These are phyloP conservation scores for Drosophila pseudotakahashii DNA, from an alignment of 2,888 invertebrate genomes.

Conservation along the genomic window DNA sequence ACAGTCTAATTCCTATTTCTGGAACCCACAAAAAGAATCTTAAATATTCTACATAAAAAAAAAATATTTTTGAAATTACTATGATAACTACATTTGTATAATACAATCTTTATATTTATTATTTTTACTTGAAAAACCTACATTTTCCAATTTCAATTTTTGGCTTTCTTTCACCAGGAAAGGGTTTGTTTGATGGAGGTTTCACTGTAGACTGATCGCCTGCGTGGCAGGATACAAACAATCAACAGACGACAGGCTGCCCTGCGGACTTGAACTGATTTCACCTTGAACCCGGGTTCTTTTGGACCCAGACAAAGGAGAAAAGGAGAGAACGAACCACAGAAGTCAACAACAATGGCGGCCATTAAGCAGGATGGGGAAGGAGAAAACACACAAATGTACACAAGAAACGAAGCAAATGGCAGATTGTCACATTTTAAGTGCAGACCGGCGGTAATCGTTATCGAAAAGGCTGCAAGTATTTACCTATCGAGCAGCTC, in stretches of 20 bases:
- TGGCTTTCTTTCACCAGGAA: neutral
- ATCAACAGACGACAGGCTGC: slow-evolving; percentile 37
- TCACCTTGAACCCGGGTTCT: slow-evolving; percentile 58
- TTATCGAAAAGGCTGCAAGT: slow-evolving; percentile 27
- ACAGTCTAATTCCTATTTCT: neutral
- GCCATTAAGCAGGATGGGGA: slow-evolving; percentile 26
- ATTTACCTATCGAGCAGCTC: slow-evolving; percentile 29
- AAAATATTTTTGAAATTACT: too few relatives aligned
- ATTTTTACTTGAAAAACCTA: neutral
- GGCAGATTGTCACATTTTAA: slow-evolving; percentile 42
- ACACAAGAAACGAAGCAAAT: slow-evolving; percentile 31
- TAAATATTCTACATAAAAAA: too few relatives aligned
- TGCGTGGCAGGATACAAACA: slow-evolving; percentile 40
- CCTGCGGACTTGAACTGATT: slow-evolving; percentile 49
- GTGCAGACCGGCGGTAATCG: slow-evolving; percentile 26
- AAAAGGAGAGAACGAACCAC: slow-evolving; percentile 20
- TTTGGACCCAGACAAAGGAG: slow-evolving; percentile 51
- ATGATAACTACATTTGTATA: too few relatives aligned
- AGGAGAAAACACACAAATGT: slow-evolving; percentile 28
- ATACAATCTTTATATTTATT: too few relatives aligned
- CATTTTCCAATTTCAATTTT: neutral
- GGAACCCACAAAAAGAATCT: neutral
- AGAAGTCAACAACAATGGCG: slow-evolving; percentile 49
- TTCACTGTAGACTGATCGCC: slow-evolving; percentile 23
- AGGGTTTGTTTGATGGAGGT: neutral